Conservation (phyloP, 2,888 invertebrate species). For the Ligdia adustata region DNA sequence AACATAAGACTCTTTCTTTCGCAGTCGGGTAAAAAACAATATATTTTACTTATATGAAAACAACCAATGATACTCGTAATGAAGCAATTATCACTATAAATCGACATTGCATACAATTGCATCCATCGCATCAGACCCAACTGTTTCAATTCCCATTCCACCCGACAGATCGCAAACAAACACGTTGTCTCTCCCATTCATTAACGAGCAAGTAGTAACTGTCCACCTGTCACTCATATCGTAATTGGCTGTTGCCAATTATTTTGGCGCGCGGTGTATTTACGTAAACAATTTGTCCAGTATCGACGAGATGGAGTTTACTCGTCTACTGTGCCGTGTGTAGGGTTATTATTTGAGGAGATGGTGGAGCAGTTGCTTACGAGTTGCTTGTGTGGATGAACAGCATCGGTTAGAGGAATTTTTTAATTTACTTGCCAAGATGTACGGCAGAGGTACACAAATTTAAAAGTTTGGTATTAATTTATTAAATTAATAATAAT, state of each 20-base stretch:
- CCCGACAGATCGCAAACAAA: conserved; percentile 5
- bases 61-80: no score
- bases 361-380: neutral
- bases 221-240: conserved; percentile 31
- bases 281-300: conserved; percentile 47
- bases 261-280: conserved; percentile 42
- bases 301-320: conserved; percentile 29
- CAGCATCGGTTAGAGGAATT: no score
- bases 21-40: no score
- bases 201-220: conserved; percentile 32
- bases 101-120: no score
- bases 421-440: no score
- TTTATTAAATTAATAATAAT: no score
- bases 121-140: neutral
- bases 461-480: no score
- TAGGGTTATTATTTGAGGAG: conserved; percentile 2
- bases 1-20: no score
- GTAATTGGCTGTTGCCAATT: conserved; percentile 39
- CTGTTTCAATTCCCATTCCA: neutral
- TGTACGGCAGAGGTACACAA: no score
- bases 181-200: conserved; percentile 18
- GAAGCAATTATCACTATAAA: no score
- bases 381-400: neutral
- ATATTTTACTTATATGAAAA: no score
- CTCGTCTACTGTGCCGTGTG: conserved; percentile 3